These are phyloP conservation scores for Accipiter minullus DNA, from an alignment of 2,797 vertebrate species.

Conservation along the genomic window DNA sequence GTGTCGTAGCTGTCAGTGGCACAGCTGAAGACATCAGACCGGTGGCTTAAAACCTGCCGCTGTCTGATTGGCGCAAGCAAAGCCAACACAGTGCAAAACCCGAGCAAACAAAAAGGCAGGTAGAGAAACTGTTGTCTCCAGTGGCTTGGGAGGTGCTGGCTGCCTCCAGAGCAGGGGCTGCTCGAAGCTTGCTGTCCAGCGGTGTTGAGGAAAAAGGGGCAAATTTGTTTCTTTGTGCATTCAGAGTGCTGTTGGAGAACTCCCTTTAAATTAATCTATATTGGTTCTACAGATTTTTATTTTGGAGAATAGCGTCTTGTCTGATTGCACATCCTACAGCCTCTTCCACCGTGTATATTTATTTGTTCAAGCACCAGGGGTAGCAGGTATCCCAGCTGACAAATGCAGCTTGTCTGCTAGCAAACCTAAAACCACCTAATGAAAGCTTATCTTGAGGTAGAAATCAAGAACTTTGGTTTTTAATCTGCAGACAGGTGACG, in stretches of 20 bases:
- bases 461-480: neutral
- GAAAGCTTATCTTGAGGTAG: neutral
- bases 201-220: neutral
- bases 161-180: neutral
- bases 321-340: neutral
- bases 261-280: neutral
- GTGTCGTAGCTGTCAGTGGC: neutral
- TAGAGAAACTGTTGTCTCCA: neutral
- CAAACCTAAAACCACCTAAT: neutral
- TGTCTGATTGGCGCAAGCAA: neutral
- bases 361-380: neutral
- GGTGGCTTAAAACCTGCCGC: neutral
- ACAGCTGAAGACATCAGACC: conserved; percentile 13
- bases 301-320: neutral
- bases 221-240: neutral
- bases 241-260: neutral
- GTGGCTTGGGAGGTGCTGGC: neutral
- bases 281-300: neutral
- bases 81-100: neutral
- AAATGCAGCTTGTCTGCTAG: neutral
- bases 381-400: neutral
- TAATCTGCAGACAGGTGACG: neutral
- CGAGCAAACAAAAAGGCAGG: neutral
- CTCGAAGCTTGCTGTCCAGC: neutral
- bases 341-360: neutral